phyloP scores from a whole-genome alignment of 2,888 invertebrate species.

The Acrobasis consociella region DNA sequence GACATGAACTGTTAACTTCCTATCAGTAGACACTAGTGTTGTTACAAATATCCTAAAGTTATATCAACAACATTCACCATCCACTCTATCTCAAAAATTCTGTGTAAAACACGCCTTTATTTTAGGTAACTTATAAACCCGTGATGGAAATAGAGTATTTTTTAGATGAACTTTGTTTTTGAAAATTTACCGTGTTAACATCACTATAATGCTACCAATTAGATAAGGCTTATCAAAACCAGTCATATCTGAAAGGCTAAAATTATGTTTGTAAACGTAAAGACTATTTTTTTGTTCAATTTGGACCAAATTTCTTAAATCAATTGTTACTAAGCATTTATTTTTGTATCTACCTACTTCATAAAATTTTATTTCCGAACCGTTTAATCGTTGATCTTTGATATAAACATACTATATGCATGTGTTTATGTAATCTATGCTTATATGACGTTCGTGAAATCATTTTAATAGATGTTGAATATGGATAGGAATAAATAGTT shows the following conservation, averaged over 20 bases:
- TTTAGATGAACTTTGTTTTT: slow-evolving; percentile 78
- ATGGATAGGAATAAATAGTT: slow-evolving; percentile 49
- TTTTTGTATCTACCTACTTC: slow-evolving; percentile 43
- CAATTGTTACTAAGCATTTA: slow-evolving; percentile 45
- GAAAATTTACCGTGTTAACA: slow-evolving; percentile 59
- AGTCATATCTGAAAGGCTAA: slow-evolving; percentile 48
- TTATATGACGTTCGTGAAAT: slow-evolving; percentile 47
- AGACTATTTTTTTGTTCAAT: slow-evolving; percentile 43
- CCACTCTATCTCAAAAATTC: slow-evolving; percentile 46
- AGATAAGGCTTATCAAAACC: slow-evolving; percentile 63
- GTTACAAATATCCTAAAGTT: slow-evolving; percentile 54
- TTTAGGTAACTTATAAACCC: slow-evolving; percentile 47
- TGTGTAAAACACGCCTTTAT: slow-evolving; percentile 57
- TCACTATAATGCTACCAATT: slow-evolving; percentile 58
- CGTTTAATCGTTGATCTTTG: slow-evolving; percentile 55
- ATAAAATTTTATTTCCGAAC: slow-evolving; percentile 40
- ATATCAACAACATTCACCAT: slow-evolving; percentile 49
- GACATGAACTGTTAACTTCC: slow-evolving; percentile 8
- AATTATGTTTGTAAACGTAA: slow-evolving; percentile 41
- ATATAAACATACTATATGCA: slow-evolving; percentile 47
- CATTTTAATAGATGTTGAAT: slow-evolving; percentile 58
- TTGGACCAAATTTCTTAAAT: slow-evolving; percentile 63
- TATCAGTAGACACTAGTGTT: slow-evolving; percentile 54
- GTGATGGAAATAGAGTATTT: slow-evolving; percentile 60
- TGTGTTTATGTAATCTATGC: slow-evolving; percentile 51